phyloP scores from a whole-genome alignment of 1,140 invertebrate species.

The Anagrus nilaparvatae region DNA sequence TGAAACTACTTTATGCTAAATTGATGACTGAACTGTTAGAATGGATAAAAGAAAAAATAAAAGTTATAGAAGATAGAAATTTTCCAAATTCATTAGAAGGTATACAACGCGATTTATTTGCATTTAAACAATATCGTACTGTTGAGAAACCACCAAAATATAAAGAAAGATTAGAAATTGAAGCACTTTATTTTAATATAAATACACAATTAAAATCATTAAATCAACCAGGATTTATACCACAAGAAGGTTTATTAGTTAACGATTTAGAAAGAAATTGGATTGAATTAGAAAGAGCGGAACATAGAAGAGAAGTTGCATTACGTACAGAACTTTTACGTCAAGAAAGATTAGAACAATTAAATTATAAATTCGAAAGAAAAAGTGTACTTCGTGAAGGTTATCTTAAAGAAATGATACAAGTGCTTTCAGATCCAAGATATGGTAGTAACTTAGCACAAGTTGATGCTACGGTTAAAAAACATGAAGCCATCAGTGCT shows the following conservation, averaged over 20 bases:
- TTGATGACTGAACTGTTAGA: conserved; percentile 77
- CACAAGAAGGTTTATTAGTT: conserved; percentile 82
- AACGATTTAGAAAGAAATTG: conserved; percentile 91
- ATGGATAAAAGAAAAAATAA: conserved; percentile 88
- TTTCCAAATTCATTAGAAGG: conserved; percentile 95
- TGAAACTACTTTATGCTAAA: conserved; percentile 79
- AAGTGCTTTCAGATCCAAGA: conserved; percentile 85
- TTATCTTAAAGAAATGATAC: conserved; percentile 97
- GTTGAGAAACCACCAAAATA: conserved; percentile 98
- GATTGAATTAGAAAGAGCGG: conserved; percentile 85
- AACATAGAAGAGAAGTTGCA: conserved; percentile 88
- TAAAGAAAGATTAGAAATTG: conserved; percentile 92
- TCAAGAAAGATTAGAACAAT: conserved; percentile 88
- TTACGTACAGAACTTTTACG: conserved; percentile 82
- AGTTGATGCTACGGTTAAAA: conserved; percentile 95
- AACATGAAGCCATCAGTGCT: conserved; percentile 95
- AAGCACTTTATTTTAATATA: conserved; percentile 92
- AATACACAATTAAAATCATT: conserved; percentile 92
- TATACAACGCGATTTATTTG: conserved; percentile 80
- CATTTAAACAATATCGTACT: conserved; percentile 93
- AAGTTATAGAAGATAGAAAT: conserved; percentile 70
- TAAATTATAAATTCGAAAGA: conserved; percentile 92
- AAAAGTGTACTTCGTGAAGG: conserved; percentile 86
- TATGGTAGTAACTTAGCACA: conserved; percentile 84
- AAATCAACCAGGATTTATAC: conserved; percentile 79